Evolutionary conservation across 2,888 invertebrate species (phyloP), one percentile per base, ranked within the genome.

Genomic region (Trissonchulus sp.): DNA sequence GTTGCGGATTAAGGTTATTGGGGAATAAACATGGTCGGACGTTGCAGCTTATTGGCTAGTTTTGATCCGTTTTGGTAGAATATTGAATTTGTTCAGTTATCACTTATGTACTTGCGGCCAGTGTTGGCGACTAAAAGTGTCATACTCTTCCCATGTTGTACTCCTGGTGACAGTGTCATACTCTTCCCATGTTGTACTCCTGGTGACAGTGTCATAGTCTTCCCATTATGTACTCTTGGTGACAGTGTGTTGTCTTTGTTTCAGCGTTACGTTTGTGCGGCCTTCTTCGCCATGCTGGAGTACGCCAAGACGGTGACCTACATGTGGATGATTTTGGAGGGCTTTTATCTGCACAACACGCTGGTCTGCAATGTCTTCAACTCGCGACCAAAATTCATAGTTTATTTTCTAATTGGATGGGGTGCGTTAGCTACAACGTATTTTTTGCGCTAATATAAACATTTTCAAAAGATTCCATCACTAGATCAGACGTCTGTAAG

Each of bases 281-380:
- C 89, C 0, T 89, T 90, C 73, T 92, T 92, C 85, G 88, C 91
- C 0, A 85, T 93, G 0, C 85, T 96, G 79, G 97, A 97, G 83
- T 96, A 94, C 83, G 90, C 92, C 0, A 90, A 92, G 78, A 92
- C 93, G 0, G 91, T 92, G 0, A 93, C 93, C 89, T 96, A 94
- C 83, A 91, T 92, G 89, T 97, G 97, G 95, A 96, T 96, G 94
- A 92, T 96, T 81, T 91, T 95, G 74, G 96, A 97, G 84, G 96
- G 95, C 0, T 87, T 94, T 23, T 93, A 93, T 83, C 87, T 97
- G 35, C 92, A 95, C 85, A 90, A 93, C 84, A 90, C 94, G 62
- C 83, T 88, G 63, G 87, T 86, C 1, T 91, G 93, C 28, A 88
- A 89, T 74, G 88, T 88, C 18, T 88, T 88, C 81, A 68, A 72